A percentile compares a stretch with the other conserved stretches of the same genome.
These are phyloP conservation scores for Schizotus pectinicornis DNA, from an alignment of 2,888 invertebrate genomes.

Conservation along the genomic window DNA sequence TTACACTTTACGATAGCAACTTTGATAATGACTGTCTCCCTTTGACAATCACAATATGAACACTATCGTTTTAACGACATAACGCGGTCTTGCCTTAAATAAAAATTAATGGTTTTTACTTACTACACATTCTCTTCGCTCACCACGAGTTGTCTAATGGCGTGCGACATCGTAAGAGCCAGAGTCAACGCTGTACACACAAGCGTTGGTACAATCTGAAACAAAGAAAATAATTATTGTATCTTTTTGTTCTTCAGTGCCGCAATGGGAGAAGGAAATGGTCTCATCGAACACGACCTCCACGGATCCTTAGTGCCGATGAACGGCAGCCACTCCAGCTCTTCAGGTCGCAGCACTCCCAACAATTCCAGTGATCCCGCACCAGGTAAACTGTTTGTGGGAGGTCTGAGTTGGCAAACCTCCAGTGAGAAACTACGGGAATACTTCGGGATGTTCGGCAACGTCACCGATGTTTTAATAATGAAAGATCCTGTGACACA, in stretches of 20 bases:
- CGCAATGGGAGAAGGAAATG: slow-evolving; percentile 62
- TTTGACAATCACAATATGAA: too few species aligned
- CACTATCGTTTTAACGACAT: too few species aligned
- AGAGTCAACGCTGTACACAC: too few species aligned
- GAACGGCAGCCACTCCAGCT: slow-evolving; percentile 64
- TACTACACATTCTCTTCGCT: too few species aligned
- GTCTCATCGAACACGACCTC: slow-evolving; percentile 62
- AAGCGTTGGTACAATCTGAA: slow-evolving; percentile 16
- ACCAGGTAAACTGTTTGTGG: slow-evolving; percentile 87
- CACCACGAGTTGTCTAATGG: too few species aligned
- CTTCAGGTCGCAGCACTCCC: slow-evolving; percentile 80
- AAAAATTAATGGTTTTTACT: too few species aligned
- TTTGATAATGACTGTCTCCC: too few species aligned
- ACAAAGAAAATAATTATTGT: slow-evolving; percentile 10
- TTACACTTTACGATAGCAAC: too few species aligned
- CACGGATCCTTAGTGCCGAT: slow-evolving; percentile 54
- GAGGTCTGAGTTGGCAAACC: slow-evolving; percentile 93
- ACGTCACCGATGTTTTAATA: slow-evolving; percentile 88
- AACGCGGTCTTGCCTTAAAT: too few species aligned
- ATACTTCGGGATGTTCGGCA: slow-evolving; percentile 91
- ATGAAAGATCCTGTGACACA: slow-evolving; percentile 95
- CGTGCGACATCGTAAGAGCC: too few species aligned
- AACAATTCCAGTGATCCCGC: slow-evolving; percentile 71
- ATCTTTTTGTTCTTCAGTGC: slow-evolving; percentile 55
- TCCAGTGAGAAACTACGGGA: slow-evolving; percentile 91